Percentiles rank a stretch among this genome's conserved stretches.
Conservation (phyloP, 1,140 invertebrate species). For the Saccostrea echinata region DNA sequence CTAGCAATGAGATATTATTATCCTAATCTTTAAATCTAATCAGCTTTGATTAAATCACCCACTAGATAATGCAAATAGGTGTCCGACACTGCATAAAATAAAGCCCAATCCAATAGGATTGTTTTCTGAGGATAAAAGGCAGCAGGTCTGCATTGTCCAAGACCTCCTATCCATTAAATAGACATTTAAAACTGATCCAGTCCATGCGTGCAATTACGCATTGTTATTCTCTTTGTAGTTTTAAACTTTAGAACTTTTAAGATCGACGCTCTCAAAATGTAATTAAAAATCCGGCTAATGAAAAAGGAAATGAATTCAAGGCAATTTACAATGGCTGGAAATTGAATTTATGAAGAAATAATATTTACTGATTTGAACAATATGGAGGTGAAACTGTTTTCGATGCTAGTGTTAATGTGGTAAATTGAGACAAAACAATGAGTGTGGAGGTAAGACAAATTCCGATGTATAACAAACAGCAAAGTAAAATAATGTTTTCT, state of each 20-base stretch:
- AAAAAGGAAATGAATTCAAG: slow-evolving; percentile 19
- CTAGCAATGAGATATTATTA: not conserved
- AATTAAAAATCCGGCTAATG: not conserved
- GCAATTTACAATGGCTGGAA: not conserved
- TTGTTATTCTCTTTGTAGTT: slow-evolving; percentile 3
- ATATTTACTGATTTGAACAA: not conserved
- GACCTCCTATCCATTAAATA: not conserved
- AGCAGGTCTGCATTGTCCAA: not conserved
- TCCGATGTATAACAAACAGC: too few species aligned
- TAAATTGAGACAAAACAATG: not conserved
- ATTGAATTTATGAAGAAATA: slow-evolving; percentile 2
- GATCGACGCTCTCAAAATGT: not conserved
- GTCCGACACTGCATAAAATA: not conserved
- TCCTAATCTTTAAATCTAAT: slow-evolving; percentile 3
- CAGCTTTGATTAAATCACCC: not conserved
- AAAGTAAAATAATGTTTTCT: too few species aligned
- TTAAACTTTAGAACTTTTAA: not conserved
- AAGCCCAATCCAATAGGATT: not conserved
- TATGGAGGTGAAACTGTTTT: not conserved
- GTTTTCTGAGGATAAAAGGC: not conserved
- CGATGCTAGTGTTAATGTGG: not conserved
- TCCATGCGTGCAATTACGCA: slow-evolving; percentile 7
- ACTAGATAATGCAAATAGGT: not conserved
- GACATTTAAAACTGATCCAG: slow-evolving; percentile 25
- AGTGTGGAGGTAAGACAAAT: not conserved